Percentiles rank a stretch among this genome's conserved stretches.
phyloP scores from a whole-genome alignment of 2,888 invertebrate genomes.

The Argynnis bischoffii region DNA sequence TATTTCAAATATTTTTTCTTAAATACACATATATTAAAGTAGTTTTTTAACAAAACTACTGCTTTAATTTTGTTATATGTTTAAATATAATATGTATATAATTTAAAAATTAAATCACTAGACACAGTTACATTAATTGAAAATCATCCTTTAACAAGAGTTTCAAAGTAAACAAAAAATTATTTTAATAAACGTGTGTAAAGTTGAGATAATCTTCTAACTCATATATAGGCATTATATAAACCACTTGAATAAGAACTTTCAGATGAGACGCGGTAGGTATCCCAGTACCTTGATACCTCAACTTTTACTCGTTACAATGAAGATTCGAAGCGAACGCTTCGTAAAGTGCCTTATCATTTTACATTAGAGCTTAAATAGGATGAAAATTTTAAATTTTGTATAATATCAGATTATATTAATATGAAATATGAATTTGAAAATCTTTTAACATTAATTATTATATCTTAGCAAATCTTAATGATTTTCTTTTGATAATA shows the following conservation, averaged over 20 bases:
- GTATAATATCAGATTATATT: not conserved
- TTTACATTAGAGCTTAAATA: not conserved
- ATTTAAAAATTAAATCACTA: not conserved
- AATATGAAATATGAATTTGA: not conserved
- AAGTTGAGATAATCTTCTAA: not conserved
- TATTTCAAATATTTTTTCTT: too few relatives aligned
- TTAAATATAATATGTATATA: too few relatives aligned
- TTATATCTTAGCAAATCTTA: not conserved
- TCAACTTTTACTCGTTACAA: constrained; percentile 12
- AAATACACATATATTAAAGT: too few relatives aligned
- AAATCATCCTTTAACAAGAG: not conserved
- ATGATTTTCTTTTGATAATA: not conserved
- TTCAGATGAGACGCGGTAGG: constrained; percentile 1
- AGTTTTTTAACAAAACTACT: too few relatives aligned
- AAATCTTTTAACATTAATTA: not conserved
- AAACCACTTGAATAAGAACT: not conserved
- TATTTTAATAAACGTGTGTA: not conserved
- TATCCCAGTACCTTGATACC: constrained; percentile 7
- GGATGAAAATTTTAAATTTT: constrained; percentile 2
- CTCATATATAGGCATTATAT: constrained; percentile 1
- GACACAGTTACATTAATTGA: too few relatives aligned
- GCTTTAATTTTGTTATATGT: too few relatives aligned
- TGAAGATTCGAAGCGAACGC: constrained; percentile 5
- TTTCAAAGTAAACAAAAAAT: not conserved
- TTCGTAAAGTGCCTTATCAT: constrained; percentile 6